Base-by-base conservation (phyloP, 2,113 vertebrate species). In the Channa argus region DNA sequence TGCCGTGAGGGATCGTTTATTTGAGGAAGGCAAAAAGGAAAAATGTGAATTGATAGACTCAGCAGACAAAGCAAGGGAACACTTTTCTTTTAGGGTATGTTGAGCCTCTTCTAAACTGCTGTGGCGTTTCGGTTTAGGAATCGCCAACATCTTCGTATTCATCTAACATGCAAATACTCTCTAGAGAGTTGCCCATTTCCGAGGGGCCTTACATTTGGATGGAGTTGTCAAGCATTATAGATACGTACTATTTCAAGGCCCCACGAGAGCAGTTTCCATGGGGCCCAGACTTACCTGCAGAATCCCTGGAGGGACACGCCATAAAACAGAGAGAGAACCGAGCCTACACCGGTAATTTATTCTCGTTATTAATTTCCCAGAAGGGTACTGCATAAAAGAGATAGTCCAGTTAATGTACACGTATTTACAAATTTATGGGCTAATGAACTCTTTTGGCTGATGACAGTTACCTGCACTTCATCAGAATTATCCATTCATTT, bases 31-130 rank as follows among this genome's bases (percentile, higher is more conserved):
- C 45, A 64, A 52, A 53, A 66, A 76, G 60, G 61, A 64, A 80
- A 24, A 80, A 80, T 77, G 78, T 80, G 80, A 75, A 80, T 77
- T 86, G 67, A 77, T 81, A 63, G 78, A 80, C 72, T 73, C n/a
- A 4, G 63, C 51, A 77, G 66, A 82, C 71, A 86, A 65, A 79
- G 13, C 43, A 56, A 56, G 75, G 49, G 65, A 24, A 65, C 33
- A 34, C 37, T 44, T 60, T 70, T 65, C 54, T 74, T 64, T 46
- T 37, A 13, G 63, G 51, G 50, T 45, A 50, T 11, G 34, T 74
- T 61, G 45, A 58, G 41, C 41, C 7, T 0, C 34, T 47, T 53
- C 54, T 15, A 39, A 79, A 71, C 14, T 4, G 44, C 60, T 54
- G 12, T 39, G 45, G 39, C 51, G 38, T 68, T 71, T 76, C 52